Evolutionary conservation across 1,140 invertebrate species (phyloP), one percentile per base, ranked within the genome.

Genomic region (Musca vetustissima): DNA sequence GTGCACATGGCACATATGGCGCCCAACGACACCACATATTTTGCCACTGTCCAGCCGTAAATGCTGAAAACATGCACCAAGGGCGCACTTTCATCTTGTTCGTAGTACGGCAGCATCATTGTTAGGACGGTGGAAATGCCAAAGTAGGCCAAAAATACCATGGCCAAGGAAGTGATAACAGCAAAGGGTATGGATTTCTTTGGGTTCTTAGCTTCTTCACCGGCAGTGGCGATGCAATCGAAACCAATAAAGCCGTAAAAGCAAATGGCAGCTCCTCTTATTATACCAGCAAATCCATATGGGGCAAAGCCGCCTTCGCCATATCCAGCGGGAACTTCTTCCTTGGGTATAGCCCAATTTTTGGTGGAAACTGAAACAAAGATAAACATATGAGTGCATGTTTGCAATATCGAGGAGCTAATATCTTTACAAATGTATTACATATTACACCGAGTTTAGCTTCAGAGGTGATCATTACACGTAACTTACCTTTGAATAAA

Each of bases 241-340:
- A 96, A 96, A 67, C 93, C 93, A 72, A 96, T 93, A 73, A 95
- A 96, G 11, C 92, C 94, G 80, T 94, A 97, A 79, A 97, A 97
- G 82, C 94, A 96, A 11, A 90, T 92, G 0, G 93, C 93, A 8
- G 94, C 93, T 1, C 94, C 94, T 50, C 87, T 87, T 64, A 94
- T 89, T 17, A 93, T 88, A 8, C 94, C 94, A 3, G 86, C 84
- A 14, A 95, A 77, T 0, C 93, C 94, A 79, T 88, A 95, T 0
- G 94, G 94, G 11, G 90, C 87, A 80, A 96, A 96, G 6, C 93
- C 93, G 4, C 93, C 93, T 3, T 75, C 76, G 9, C 91, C 91
- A 70, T 85, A 87, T 36, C 84, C 76, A 80, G 79, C 77, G 0
- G 86, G 86, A 0, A 89, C 87, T 55, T 88, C 84, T 1, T 84